Evolutionary conservation across 2,113 vertebrate species (phyloP).

Genomic region (Sterna hirundo): DNA sequence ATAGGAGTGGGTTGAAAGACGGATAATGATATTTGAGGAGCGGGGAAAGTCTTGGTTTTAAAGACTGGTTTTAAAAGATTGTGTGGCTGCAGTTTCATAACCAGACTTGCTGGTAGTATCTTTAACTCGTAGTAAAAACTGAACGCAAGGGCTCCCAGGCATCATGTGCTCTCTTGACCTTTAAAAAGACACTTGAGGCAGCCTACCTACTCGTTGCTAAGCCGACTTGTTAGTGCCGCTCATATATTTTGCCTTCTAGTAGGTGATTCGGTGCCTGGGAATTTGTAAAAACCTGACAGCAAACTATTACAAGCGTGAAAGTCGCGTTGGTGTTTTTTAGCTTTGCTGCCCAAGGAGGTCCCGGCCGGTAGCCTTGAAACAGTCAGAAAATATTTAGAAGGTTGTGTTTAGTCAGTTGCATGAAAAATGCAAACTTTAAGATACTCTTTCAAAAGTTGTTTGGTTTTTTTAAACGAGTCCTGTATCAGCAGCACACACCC

Average conservation of each 20-base stretch:
- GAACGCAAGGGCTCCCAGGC: neutral
- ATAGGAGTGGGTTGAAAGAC: neutral
- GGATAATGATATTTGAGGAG: neutral
- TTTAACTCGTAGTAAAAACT: neutral
- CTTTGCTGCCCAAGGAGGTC: neutral
- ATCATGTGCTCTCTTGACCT: constrained; percentile 19
- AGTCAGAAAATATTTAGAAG: neutral
- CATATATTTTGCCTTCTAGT: constrained; percentile 22
- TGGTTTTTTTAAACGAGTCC: accelerated
- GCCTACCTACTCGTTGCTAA: neutral
- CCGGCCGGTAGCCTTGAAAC: neutral
- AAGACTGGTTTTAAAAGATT: neutral
- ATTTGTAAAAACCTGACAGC: neutral
- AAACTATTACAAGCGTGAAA: neutral
- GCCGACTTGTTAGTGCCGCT: neutral
- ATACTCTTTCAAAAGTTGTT: neutral
- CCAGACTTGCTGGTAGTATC: neutral
- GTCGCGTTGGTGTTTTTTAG: neutral
- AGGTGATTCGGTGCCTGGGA: neutral
- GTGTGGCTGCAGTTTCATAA: neutral
- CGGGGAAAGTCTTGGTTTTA: neutral
- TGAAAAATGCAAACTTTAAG: neutral
- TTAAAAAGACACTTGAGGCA: neutral
- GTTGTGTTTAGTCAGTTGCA: neutral
- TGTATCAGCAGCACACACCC: neutral